A percentile compares a stretch with the other conserved stretches of the same genome.
Conservation (phyloP, 2,888 invertebrate species). For the Dryocosmus kuriphilus region DNA sequence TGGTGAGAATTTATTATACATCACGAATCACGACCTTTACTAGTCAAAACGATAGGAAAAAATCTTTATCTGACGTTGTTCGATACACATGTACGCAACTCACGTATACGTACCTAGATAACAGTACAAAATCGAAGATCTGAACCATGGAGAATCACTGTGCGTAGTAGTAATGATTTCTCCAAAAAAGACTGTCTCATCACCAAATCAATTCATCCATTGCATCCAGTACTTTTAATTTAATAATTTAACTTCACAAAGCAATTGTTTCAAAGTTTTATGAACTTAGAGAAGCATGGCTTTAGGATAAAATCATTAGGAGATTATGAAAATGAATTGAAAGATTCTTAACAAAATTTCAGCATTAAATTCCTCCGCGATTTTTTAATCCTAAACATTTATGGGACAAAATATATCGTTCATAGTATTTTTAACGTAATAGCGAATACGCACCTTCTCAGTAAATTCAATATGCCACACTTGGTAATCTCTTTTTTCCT, state of each 20-base stretch:
- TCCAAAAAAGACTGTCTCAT: neutral
- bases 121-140: neutral
- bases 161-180: constrained; percentile 24
- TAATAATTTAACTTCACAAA: neutral
- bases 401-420: neutral
- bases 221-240: neutral
- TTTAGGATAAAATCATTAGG: neutral
- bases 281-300: neutral
- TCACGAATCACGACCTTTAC: neutral
- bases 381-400: neutral
- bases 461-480: neutral
- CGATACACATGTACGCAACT: constrained; percentile 44
- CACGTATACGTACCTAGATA: constrained; percentile 51
- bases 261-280: neutral
- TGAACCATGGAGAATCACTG: neutral
- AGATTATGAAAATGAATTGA: neutral
- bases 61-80: constrained; percentile 43
- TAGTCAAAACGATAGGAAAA: constrained; percentile 45
- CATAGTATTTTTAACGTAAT: neutral
- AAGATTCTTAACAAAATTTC: neutral
- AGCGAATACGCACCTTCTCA: neutral
- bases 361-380: neutral
- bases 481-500: neutral
- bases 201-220: neutral
- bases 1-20: neutral